These are phyloP conservation scores for Brenthis daphne DNA, from an alignment of 2,888 invertebrate genomes.

Conservation along the genomic window DNA sequence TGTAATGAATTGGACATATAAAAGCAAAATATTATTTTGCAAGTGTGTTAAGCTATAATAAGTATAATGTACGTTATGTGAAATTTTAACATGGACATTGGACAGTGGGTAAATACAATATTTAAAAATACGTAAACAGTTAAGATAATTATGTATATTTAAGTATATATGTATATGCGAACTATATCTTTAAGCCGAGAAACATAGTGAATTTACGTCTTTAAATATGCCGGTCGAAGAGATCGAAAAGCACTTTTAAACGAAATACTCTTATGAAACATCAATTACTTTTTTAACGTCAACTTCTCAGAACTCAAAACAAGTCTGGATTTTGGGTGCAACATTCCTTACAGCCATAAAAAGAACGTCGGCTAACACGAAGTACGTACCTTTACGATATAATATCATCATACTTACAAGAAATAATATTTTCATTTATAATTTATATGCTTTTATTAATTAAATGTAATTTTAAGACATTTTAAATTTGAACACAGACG, in stretches of 20 bases:
- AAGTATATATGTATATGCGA: too few species aligned
- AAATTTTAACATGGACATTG: too few species aligned
- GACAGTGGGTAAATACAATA: too few species aligned
- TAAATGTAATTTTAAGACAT: too few species aligned
- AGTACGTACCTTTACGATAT: constrained; percentile 1
- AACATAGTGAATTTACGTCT: too few species aligned
- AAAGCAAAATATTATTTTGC: neutral
- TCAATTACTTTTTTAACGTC: constrained; percentile 22
- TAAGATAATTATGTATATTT: too few species aligned
- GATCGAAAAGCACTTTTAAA: neutral
- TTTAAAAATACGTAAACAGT: too few species aligned
- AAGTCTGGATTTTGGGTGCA: constrained; percentile 43
- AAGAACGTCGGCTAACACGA: constrained; percentile 33
- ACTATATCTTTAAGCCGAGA: too few species aligned
- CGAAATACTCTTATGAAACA: constrained; percentile 10
- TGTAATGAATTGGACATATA: constrained; percentile 10
- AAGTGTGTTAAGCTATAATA: neutral
- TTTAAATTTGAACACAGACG: too few species aligned
- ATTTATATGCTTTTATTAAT: neutral
- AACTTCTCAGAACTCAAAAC: constrained; percentile 42
- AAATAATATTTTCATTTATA: constrained; percentile 7
- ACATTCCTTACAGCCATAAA: constrained; percentile 42
- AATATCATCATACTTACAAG: constrained; percentile 1
- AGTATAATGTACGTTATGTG: neutral
- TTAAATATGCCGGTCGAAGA: too few species aligned